Percentiles rank a stretch among this genome's conserved stretches.
Conservation (phyloP, 2,797 vertebrate species). For the Pelochelys cantorii region DNA sequence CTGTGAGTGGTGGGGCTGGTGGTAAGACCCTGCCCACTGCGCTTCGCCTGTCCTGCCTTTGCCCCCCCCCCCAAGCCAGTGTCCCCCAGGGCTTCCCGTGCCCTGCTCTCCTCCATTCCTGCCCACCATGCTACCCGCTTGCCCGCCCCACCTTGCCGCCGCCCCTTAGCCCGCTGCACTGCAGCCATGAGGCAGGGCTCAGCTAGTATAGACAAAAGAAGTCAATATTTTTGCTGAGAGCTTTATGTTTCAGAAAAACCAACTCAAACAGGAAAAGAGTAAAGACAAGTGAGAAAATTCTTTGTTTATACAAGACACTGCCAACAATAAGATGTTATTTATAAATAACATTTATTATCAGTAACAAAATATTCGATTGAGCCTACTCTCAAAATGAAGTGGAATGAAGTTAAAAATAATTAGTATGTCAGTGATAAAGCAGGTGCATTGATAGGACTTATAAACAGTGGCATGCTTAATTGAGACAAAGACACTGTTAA, state of each 20-base stretch:
- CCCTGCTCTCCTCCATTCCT: too few species aligned
- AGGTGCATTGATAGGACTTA: not conserved
- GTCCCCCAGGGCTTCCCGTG: too few species aligned
- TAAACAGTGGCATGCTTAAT: conserved; percentile 11
- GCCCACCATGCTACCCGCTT: too few species aligned
- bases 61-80: too few species aligned
- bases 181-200: too few species aligned
- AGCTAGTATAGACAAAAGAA: not conserved
- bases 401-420: conserved; percentile 43
- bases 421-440: conserved; percentile 19
- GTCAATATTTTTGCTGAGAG: not conserved
- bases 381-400: conserved; percentile 24
- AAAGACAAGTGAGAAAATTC: not conserved
- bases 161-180: too few species aligned
- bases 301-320: not conserved
- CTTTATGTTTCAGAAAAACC: not conserved
- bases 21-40: too few species aligned
- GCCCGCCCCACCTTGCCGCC: too few species aligned
- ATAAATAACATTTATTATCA: not conserved
- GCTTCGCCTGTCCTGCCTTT: too few species aligned
- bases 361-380: conserved; percentile 20
- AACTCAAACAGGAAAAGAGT: not conserved
- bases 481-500: conserved; percentile 33
- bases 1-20: too few species aligned
- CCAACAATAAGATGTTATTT: not conserved